Conservation (phyloP, 2,888 invertebrate species). For the Hemistola chrysoprasaria region DNA sequence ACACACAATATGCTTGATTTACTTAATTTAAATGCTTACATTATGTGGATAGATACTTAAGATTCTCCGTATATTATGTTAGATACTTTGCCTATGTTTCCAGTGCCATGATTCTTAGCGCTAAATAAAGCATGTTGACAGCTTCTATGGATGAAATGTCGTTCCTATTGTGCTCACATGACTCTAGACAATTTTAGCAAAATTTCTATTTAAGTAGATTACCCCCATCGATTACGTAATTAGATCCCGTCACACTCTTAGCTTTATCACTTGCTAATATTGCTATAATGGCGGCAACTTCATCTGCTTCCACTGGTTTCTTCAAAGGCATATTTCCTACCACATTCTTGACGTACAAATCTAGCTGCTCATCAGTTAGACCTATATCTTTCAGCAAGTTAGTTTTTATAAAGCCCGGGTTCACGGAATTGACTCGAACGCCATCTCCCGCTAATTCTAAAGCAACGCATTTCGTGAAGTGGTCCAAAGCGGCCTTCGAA, state of each 20-base stretch:
- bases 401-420: constrained; percentile 96
- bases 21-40: too few species aligned
- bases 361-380: constrained; percentile 85
- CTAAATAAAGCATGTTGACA: too few species aligned
- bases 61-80: too few species aligned
- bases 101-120: too few species aligned
- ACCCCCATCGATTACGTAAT: constrained; percentile 63
- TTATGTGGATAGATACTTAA: background rate
- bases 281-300: constrained; percentile 93
- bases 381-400: constrained; percentile 88
- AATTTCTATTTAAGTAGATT: constrained; percentile 49
- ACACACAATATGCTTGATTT: too few species aligned
- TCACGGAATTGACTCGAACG: constrained; percentile 94
- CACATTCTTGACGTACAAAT: constrained; percentile 84
- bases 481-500: constrained; percentile 96
- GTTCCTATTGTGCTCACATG: too few species aligned
- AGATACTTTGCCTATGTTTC: too few species aligned
- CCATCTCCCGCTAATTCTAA: constrained; percentile 90
- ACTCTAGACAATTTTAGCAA: too few species aligned
- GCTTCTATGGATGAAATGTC: too few species aligned
- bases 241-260: constrained; percentile 93
- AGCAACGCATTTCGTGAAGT: constrained; percentile 95
- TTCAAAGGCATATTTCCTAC: constrained; percentile 93
- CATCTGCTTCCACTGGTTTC: constrained; percentile 89
- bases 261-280: constrained; percentile 94